phyloP scores from a whole-genome alignment of 2,888 invertebrate species.

The Drosophila prolongata region DNA sequence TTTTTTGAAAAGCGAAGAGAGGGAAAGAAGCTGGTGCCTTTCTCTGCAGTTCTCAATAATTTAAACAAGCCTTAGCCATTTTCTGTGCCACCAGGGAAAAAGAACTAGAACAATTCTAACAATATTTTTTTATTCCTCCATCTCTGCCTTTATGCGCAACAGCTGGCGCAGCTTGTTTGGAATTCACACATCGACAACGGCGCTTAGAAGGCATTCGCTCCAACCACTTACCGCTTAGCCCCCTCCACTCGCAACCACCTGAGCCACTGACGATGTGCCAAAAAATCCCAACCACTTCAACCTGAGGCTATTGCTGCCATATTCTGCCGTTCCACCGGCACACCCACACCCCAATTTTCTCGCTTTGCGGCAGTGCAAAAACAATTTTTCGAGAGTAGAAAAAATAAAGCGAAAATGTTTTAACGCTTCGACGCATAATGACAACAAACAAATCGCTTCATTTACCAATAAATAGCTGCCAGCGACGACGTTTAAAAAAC shows the following conservation, averaged over 20 bases:
- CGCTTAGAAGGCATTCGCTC: constrained; percentile 35
- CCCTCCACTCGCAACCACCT: constrained; percentile 16
- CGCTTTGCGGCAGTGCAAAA: constrained; percentile 47
- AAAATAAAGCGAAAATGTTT: constrained; percentile 81
- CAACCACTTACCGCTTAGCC: constrained; percentile 19
- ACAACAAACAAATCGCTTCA: constrained; percentile 82
- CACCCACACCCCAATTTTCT: constrained; percentile 5
- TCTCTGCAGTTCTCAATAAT: background rate
- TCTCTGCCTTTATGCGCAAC: constrained; percentile 34
- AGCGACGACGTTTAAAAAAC: constrained; percentile 63
- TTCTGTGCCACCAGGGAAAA: no score
- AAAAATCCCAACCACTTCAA: constrained; percentile 61
- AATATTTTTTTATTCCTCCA: constrained; percentile 6
- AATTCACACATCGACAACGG: constrained; percentile 66
- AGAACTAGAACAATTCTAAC: background rate
- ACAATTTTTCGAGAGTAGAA: constrained; percentile 67
- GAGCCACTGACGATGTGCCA: constrained; percentile 36
- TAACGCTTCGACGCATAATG: constrained; percentile 80
- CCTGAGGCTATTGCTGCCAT: constrained; percentile 28
- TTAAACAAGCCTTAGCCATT: background rate
- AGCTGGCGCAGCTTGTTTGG: constrained; percentile 68
- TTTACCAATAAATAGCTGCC: constrained; percentile 83
- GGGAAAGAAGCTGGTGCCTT: background rate
- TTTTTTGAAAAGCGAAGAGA: background rate
- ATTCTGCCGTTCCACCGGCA: background rate